A percentile compares a stretch with the other conserved stretches of the same genome.
These are phyloP conservation scores for Heliopora coerulea DNA, from an alignment of 92 coral and sea anemone genomes.

Conservation along the genomic window DNA sequence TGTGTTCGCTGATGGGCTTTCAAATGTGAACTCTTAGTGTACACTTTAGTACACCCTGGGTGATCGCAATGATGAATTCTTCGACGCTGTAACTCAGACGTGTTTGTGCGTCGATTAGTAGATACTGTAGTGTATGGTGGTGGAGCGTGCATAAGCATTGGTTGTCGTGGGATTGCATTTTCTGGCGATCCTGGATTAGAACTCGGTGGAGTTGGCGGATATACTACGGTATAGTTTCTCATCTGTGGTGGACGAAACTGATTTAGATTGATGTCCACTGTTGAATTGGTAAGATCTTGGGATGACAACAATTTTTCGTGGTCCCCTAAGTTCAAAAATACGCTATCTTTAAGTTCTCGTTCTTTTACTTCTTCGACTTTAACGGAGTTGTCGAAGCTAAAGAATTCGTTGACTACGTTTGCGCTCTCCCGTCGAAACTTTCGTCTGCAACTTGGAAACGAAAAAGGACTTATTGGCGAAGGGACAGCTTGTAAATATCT, in stretches of 20 bases:
- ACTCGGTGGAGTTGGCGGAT: constrained; percentile 97
- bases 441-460: constrained; percentile 70
- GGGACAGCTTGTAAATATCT: constrained; percentile 75
- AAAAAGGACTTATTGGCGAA: constrained; percentile 85
- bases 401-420: constrained; percentile 92
- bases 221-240: constrained; percentile 59
- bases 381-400: constrained; percentile 79
- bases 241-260: constrained; percentile 31
- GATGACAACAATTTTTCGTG: constrained; percentile 43
- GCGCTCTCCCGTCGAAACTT: constrained; percentile 99
- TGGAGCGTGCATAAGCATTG: constrained; percentile 83
- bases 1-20: constrained; percentile 99
- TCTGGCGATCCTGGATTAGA: constrained; percentile 99
- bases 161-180: constrained; percentile 65
- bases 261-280: constrained; percentile 38
- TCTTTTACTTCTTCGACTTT: constrained; percentile 63
- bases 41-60: constrained; percentile 96
- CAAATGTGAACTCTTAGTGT: constrained; percentile 96
- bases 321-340: constrained; percentile 49
- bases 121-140: constrained; percentile 74
- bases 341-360: constrained; percentile 36
- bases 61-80: constrained; percentile 98
- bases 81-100: constrained; percentile 86
- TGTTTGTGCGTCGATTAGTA: constrained; percentile 57
- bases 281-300: constrained; percentile 36